Conservation (phyloP, 1,140 invertebrate genomes). For the Drosophila hydei region DNA sequence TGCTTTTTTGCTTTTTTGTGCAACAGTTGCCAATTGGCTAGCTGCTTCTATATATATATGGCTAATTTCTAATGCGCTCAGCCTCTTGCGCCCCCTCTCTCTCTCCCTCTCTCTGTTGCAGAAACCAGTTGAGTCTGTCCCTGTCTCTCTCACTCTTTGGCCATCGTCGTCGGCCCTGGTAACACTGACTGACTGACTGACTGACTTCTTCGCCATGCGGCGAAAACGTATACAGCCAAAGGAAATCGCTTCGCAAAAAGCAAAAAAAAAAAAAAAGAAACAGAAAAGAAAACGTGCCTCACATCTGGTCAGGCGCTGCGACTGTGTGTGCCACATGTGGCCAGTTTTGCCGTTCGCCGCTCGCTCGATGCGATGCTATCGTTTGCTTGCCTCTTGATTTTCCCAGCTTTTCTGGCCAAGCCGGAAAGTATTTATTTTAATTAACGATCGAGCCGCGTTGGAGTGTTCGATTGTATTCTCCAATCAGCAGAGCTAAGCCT, state of each 20-base stretch:
- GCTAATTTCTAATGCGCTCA: slow-evolving; percentile 73
- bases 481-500: background rate
- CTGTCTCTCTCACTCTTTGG: slow-evolving; percentile 46
- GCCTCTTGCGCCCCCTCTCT: slow-evolving; percentile 17
- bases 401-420: slow-evolving; percentile 44
- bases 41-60: slow-evolving; percentile 48
- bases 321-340: slow-evolving; percentile 37
- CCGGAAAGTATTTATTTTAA: slow-evolving; percentile 81
- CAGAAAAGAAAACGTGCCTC: slow-evolving; percentile 51
- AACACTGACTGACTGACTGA: slow-evolving; percentile 61
- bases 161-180: slow-evolving; percentile 62
- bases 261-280: slow-evolving; percentile 43
- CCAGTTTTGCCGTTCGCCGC: slow-evolving; percentile 18
- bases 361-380: slow-evolving; percentile 24
- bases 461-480: slow-evolving; percentile 50
- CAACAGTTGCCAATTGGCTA: slow-evolving; percentile 2
- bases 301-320: slow-evolving; percentile 12
- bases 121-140: slow-evolving; percentile 60
- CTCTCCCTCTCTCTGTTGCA: slow-evolving; percentile 7
- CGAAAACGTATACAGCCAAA: slow-evolving; percentile 50
- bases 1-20: slow-evolving; percentile 6
- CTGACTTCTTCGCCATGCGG: slow-evolving; percentile 75
- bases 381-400: slow-evolving; percentile 33
- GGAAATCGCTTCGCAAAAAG: slow-evolving; percentile 57
- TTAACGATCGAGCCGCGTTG: slow-evolving; percentile 63